Percentiles rank a stretch among this genome's conserved stretches.
These are phyloP conservation scores for Acronicta alni DNA, from an alignment of 2,888 invertebrate species.

Conservation along the genomic window DNA sequence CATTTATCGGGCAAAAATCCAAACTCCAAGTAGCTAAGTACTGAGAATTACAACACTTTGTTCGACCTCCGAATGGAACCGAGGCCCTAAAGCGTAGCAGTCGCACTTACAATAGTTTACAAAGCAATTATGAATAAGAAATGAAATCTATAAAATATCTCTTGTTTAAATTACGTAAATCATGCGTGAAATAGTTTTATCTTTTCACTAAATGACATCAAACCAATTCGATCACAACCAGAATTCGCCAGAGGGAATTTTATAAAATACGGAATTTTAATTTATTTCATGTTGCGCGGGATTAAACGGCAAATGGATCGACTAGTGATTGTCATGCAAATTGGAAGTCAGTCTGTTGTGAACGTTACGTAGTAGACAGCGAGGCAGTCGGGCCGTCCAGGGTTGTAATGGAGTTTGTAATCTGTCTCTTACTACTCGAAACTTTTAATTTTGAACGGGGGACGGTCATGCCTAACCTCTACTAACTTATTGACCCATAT, in stretches of 20 bases:
- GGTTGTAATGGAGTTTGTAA: conserved; percentile 21
- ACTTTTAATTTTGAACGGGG: too few relatives aligned
- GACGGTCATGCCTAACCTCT: too few relatives aligned
- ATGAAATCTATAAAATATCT: too few relatives aligned
- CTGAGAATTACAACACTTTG: too few relatives aligned
- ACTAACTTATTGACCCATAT: too few relatives aligned
- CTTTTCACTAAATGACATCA: conserved; percentile 4
- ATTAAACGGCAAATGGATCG: conserved; percentile 45
- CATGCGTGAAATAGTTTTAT: conserved; percentile 1
- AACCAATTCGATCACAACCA: conserved; percentile 13
- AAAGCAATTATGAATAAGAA: too few relatives aligned
- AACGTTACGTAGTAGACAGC: conserved; percentile 16
- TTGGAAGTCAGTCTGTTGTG: conserved; percentile 34
- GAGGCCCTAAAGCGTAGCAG: too few relatives aligned
- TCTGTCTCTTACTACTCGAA: neutral
- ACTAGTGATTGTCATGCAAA: conserved; percentile 49
- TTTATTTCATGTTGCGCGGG: conserved; percentile 40
- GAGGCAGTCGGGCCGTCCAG: conserved; percentile 13
- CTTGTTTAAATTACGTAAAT: neutral
- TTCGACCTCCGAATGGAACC: too few relatives aligned
- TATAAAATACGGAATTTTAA: conserved; percentile 41
- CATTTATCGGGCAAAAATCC: too few relatives aligned
- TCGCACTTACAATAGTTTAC: too few relatives aligned
- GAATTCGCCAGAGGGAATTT: conserved; percentile 23
- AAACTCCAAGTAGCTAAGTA: too few relatives aligned